phyloP scores from a whole-genome alignment of 2,888 invertebrate genomes.

The Idaea straminata region DNA sequence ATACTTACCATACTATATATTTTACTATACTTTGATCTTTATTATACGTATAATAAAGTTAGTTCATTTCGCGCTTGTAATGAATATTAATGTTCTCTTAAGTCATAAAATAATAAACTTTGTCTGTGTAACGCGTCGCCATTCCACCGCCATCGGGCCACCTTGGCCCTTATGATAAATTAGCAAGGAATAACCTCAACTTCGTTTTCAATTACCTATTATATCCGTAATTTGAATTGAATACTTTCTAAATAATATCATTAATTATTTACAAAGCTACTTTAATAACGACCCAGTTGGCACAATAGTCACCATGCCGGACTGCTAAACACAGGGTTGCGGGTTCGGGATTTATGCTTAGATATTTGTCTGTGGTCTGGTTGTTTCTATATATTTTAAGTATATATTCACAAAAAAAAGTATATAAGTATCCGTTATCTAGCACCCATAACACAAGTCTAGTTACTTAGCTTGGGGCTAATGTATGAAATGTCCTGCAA shows the following conservation, averaged over 20 bases:
- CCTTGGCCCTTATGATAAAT: slow-evolving; percentile 66
- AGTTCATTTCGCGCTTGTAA: slow-evolving; percentile 73
- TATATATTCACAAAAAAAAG: no score
- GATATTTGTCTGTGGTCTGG: no score
- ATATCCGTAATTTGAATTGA: slow-evolving; percentile 64
- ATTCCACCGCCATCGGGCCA: slow-evolving; percentile 52
- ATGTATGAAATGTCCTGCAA: no score
- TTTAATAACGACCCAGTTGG: slow-evolving; percentile 53
- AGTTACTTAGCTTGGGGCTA: no score
- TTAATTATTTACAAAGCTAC: slow-evolving; percentile 59
- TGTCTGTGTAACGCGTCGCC: slow-evolving; percentile 70
- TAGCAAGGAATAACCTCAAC: slow-evolving; percentile 68
- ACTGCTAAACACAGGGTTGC: no score
- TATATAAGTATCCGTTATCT: no score
- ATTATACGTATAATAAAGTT: slow-evolving; percentile 71
- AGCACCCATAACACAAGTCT: no score
- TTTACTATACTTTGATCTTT: slow-evolving; percentile 61
- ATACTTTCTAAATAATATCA: slow-evolving; percentile 62
- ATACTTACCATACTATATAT: neutral
- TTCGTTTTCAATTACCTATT: slow-evolving; percentile 65
- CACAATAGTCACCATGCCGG: no score
- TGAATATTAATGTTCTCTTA: slow-evolving; percentile 78
- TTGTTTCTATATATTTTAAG: no score
- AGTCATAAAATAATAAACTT: slow-evolving; percentile 79
- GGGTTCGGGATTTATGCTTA: no score